Conservation (phyloP, 37 sponge, comb jelly and placozoan species). For the Eunapius fragilis region DNA sequence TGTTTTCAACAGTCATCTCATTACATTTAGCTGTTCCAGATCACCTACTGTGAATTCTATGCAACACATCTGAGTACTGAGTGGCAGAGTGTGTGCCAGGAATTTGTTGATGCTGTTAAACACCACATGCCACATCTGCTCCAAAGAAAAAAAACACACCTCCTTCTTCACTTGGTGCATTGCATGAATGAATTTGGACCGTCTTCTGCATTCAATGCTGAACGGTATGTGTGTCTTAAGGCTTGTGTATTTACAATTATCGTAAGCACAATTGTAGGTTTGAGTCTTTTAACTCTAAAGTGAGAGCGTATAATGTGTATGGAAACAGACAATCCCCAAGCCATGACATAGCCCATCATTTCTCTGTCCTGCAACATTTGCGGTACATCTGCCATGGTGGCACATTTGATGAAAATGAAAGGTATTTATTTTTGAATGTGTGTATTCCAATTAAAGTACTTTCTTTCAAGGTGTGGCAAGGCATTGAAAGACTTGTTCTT, state of each 20-base stretch:
- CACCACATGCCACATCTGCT: slow-evolving; percentile 7
- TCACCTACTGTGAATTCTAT: slow-evolving; percentile 19
- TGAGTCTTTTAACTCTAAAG: slow-evolving; percentile 45
- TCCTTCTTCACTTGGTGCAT: slow-evolving; percentile 45
- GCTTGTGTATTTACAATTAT: background rate
- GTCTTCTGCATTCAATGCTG: slow-evolving; percentile 34
- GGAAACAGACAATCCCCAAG: slow-evolving; percentile 51
- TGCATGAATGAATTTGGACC: slow-evolving; percentile 57
- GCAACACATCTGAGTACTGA: background rate
- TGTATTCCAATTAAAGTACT: background rate
- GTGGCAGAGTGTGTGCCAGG: background rate
- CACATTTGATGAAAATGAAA: background rate
- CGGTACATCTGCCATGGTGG: slow-evolving; percentile 28
- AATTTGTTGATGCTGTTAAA: slow-evolving; percentile 28
- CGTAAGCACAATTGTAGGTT: slow-evolving; percentile 25
- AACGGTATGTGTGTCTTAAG: slow-evolving; percentile 38
- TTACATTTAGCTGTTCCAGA: slow-evolving; percentile 21
- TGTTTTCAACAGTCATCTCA: background rate
- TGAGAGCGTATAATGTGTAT: slow-evolving; percentile 39
- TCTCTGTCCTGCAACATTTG: slow-evolving; percentile 11
- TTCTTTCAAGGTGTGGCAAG: background rate
- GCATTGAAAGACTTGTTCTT: background rate
- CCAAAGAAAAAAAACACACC: slow-evolving; percentile 32
- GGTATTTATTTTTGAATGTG: background rate
- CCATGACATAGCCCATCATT: slow-evolving; percentile 32